Evolutionary conservation across 2,113 vertebrate species (phyloP).

Genomic region (Actinemys pallida): DNA sequence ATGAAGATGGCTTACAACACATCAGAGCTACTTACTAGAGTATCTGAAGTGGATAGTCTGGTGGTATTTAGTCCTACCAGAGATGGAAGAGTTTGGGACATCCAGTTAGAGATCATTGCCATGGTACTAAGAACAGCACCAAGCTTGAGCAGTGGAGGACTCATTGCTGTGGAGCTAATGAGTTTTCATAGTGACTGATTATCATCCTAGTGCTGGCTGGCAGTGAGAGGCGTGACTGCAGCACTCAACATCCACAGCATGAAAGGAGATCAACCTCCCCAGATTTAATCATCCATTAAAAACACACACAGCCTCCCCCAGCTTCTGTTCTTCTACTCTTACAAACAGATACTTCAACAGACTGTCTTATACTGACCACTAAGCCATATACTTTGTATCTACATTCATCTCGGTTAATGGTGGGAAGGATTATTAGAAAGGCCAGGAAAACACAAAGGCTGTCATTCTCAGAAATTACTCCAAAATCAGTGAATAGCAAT

Average conservation of each 20-base stretch:
- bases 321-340: constrained; percentile 13
- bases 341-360: not conserved
- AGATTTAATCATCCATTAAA: constrained; percentile 59
- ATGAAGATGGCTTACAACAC: constrained; percentile 42
- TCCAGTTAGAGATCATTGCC: constrained; percentile 97
- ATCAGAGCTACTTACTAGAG: constrained; percentile 81
- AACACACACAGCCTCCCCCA: not conserved
- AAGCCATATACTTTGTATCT: not conserved
- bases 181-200: constrained; percentile 83
- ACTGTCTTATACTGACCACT: not conserved
- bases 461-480: not conserved
- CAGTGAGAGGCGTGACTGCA: constrained; percentile 80
- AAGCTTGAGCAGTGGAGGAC: constrained; percentile 91
- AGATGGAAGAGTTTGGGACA: constrained; percentile 95
- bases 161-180: constrained; percentile 88
- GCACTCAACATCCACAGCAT: constrained; percentile 72
- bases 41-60: constrained; percentile 75
- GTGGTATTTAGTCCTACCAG: constrained; percentile 92
- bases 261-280: constrained; percentile 67
- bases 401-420: not conserved
- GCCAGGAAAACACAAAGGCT: not conserved
- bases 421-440: not conserved
- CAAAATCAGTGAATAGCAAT: too few relatives aligned
- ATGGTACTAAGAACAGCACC: constrained; percentile 94
- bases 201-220: constrained; percentile 71